Base-by-base conservation (phyloP, 2,797 vertebrate species). In the Glyptemys insculpta region DNA sequence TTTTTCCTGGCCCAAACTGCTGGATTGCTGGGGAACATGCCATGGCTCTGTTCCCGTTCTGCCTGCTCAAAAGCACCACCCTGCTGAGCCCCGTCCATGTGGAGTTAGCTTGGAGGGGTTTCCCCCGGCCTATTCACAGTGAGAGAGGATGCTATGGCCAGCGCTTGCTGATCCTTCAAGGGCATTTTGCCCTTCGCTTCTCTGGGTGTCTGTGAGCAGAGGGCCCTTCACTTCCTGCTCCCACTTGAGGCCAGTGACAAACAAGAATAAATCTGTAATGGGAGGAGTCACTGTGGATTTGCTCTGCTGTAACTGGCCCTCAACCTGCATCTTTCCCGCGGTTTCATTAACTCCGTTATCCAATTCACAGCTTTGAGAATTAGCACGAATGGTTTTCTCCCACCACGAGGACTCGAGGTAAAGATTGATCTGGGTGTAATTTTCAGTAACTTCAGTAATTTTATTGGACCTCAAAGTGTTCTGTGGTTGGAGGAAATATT, bases 401-500 rank as follows among this genome's bases (percentile, higher is more conserved):
- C 93, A 93, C 89, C 74, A 86, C 57, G 93, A 97, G 72, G 91
- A 96, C 96, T 96, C 89, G 34, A 62, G 47, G 83, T 85, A 86
- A 93, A 93, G 74, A 93, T 96, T 97, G 94, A 97, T 97, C 91
- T 94, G 91, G 81, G 91, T 95, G 92, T 92, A 93, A 97, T 97
- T 98, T 96, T 96, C 95, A 96, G 94, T 95, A 88, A 92, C 90
- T 96, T 95, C 74, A 87, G 93, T 96, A 95, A 97, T 97, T 98
- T 98, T 97, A 96, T 96, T 96, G 37, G 95, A 93, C 96, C 97
- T 97, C 97, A 88, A 93, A 96, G 65, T 95, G 86, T 97, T 97
- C 95, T 90, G 92, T 94, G 92, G 90, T 95, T 96, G 96, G 94
- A 98, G 98, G 98, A 99, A 98, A 97, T 93, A 85, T 95, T 98